phyloP scores from a whole-genome alignment of 1,140 invertebrate species.

The Hyphantria cunea region DNA sequence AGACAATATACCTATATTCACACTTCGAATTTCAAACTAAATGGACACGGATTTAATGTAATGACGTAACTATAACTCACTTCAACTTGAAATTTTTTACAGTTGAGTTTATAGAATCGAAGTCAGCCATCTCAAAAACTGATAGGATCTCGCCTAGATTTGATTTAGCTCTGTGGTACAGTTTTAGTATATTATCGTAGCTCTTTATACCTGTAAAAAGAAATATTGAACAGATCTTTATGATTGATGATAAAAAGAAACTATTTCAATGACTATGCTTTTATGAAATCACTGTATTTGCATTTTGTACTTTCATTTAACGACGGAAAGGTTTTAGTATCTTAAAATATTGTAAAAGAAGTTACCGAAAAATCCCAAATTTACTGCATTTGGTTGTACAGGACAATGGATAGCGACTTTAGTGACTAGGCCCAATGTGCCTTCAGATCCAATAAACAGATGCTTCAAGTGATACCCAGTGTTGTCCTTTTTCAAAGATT shows the following conservation, averaged over 20 bases:
- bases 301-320: too few relatives aligned
- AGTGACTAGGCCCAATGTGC: conserved; percentile 96
- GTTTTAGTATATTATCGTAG: conserved; percentile 90
- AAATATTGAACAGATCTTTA: too few relatives aligned
- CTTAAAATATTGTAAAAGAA: neutral
- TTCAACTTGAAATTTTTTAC: conserved; percentile 61
- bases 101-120: conserved; percentile 58
- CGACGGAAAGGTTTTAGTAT: too few relatives aligned
- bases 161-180: conserved; percentile 87
- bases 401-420: conserved; percentile 96
- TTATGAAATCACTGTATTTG: too few relatives aligned
- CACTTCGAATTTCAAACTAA: too few relatives aligned
- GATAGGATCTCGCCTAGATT: conserved; percentile 95
- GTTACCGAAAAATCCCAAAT: conserved; percentile 94
- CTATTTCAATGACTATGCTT: too few relatives aligned
- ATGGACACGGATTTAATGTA: too few relatives aligned
- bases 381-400: conserved; percentile 88
- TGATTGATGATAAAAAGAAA: too few relatives aligned
- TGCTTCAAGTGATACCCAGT: conserved; percentile 98
- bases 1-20: too few relatives aligned
- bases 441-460: conserved; percentile 98
- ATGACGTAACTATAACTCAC: too few relatives aligned
- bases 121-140: conserved; percentile 96
- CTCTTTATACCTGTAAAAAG: conserved; percentile 84
- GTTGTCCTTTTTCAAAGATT: conserved; percentile 96